Percentiles rank a stretch among this genome's conserved stretches.
Conservation (phyloP, 2,797 vertebrate genomes). For the Emys orbicularis region DNA sequence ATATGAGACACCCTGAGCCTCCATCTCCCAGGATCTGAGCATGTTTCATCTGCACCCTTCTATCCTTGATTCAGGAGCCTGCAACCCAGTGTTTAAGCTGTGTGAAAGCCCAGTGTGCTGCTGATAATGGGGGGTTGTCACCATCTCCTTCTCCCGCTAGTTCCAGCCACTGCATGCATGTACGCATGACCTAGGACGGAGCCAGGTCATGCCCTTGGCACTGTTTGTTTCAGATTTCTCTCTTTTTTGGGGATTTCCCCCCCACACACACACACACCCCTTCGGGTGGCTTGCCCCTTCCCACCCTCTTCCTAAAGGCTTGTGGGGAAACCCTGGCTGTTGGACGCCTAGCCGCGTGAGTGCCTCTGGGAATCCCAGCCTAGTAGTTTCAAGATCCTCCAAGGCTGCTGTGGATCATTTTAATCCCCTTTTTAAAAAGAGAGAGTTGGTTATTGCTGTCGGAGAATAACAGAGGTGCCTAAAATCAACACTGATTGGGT, state of each 20-base stretch:
- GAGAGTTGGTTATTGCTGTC: not conserved
- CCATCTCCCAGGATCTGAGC: not conserved
- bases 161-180: not conserved
- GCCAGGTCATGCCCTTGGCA: not conserved
- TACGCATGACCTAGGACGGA: not conserved
- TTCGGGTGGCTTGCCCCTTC: rapidly evolving
- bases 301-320: not conserved
- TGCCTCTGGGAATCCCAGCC: not conserved
- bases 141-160: not conserved
- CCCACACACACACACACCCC: too few species aligned
- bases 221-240: not conserved
- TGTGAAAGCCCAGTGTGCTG: not conserved
- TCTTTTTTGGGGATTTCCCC: not conserved
- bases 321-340: not conserved
- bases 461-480: not conserved
- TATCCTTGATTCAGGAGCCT: not conserved
- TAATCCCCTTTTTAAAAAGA: not conserved
- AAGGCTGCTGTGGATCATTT: not conserved
- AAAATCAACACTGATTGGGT: not conserved
- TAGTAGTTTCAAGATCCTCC: not conserved
- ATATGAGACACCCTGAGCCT: not conserved
- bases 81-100: not conserved
- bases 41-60: not conserved
- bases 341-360: not conserved
- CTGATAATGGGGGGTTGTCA: not conserved